phyloP scores from a whole-genome alignment of 2,797 vertebrate species.

The Martes flavigula region DNA sequence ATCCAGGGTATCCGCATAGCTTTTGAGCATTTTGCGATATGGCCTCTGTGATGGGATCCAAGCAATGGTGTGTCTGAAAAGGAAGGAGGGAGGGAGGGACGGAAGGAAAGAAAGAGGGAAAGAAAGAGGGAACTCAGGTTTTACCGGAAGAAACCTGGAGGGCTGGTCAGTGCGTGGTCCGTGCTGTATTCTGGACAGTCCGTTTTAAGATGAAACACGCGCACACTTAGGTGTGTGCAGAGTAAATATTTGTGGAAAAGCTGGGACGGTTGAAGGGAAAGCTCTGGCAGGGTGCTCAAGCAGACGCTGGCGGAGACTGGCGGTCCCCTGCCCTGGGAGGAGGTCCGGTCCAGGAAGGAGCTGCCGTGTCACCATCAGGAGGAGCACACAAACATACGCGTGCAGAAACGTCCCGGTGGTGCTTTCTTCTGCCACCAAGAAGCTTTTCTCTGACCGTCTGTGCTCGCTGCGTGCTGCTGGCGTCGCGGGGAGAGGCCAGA shows the following conservation, averaged over 20 bases:
- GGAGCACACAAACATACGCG: fast-evolving
- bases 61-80: background rate
- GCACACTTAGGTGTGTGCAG: background rate
- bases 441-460: background rate
- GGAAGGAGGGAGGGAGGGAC: background rate
- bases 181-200: background rate
- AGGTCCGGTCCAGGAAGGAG: background rate
- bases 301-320: background rate
- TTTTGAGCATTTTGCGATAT: background rate
- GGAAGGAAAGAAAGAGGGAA: fast-evolving
- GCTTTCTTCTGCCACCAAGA: background rate
- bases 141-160: background rate
- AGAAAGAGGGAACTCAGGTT: background rate
- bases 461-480: background rate
- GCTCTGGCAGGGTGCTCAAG: background rate
- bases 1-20: background rate
- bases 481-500: background rate
- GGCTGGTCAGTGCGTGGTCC: background rate
- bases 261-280: background rate
- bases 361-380: background rate
- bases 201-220: background rate
- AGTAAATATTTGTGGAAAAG: background rate
- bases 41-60: background rate
- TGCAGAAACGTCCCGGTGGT: background rate
- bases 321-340: background rate